phyloP scores from a whole-genome alignment of 2,113 vertebrate species.

The Chaenogobius annularis region DNA sequence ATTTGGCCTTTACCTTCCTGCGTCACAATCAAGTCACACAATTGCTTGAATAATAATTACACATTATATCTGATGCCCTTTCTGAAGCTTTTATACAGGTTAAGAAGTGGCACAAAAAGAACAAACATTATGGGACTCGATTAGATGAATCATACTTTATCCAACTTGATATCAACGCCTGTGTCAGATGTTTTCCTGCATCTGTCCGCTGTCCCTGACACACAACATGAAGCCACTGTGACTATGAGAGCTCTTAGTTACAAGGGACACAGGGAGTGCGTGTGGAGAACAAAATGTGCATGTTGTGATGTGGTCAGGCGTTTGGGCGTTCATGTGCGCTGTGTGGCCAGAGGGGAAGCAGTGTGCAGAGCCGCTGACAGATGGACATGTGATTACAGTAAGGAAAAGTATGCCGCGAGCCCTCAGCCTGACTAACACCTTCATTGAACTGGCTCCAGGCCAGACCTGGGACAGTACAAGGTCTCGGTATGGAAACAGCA shows the following conservation, averaged over 20 bases:
- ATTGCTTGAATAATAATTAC: not conserved
- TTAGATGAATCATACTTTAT: not conserved
- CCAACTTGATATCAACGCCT: not conserved
- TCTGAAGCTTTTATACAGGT: not conserved
- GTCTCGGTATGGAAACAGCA: not conserved
- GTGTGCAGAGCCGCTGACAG: constrained; percentile 48
- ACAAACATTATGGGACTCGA: not conserved
- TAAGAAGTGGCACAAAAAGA: not conserved
- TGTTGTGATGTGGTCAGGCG: constrained; percentile 25
- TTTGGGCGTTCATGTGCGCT: constrained; percentile 25
- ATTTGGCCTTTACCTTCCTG: constrained; percentile 6
- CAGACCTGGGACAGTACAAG: constrained; percentile 34
- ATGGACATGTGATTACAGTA: constrained; percentile 53
- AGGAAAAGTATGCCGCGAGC: constrained; percentile 66
- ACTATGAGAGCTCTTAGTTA: constrained; percentile 25
- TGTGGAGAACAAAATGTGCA: constrained; percentile 22
- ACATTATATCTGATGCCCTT: not conserved
- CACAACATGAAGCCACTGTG: constrained; percentile 11
- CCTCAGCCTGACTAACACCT: constrained; percentile 58
- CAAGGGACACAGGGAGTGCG: constrained; percentile 1
- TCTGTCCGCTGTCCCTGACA: not conserved
- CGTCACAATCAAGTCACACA: not conserved
- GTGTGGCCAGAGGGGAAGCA: constrained; percentile 39
- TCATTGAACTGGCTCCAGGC: constrained; percentile 42
- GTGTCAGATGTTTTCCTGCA: constrained; percentile 6